Conservation (phyloP, 1,140 invertebrate species). For the Drosophila nigromelanica region DNA sequence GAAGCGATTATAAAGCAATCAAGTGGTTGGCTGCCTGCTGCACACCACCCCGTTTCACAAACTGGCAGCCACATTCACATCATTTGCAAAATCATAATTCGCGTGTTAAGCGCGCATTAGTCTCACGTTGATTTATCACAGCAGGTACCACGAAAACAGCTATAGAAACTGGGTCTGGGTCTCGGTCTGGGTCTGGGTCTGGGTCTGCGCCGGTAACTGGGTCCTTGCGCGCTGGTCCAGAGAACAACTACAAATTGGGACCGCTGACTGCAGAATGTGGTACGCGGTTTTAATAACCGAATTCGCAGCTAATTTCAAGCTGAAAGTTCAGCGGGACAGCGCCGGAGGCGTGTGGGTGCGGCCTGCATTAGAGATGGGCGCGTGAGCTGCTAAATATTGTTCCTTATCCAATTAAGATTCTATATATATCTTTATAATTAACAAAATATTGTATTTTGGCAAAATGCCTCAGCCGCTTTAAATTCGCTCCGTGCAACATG, state of each 20-base stretch:
- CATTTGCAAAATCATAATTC: conserved; percentile 83
- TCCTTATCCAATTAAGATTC: conserved; percentile 19
- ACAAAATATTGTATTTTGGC: neutral
- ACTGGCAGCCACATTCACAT: conserved; percentile 55
- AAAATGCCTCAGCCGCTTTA: neutral
- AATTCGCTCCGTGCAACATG: neutral
- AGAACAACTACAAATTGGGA: conserved; percentile 35
- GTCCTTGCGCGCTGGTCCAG: conserved; percentile 37
- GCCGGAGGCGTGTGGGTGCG: conserved; percentile 49
- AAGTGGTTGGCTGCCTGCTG: conserved; percentile 31
- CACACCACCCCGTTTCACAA: neutral
- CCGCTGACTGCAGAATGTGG: conserved; percentile 25
- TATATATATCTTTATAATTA: too few relatives aligned
- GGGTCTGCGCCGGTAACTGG: conserved; percentile 51
- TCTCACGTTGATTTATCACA: conserved; percentile 83
- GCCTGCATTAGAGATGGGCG: conserved; percentile 27
- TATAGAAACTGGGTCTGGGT: conserved; percentile 71
- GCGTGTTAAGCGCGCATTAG: conserved; percentile 82
- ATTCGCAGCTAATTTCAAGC: conserved; percentile 67
- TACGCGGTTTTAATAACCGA: conserved; percentile 75
- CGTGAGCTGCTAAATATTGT: neutral
- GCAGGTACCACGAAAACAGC: conserved; percentile 57
- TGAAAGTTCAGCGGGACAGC: conserved; percentile 45
- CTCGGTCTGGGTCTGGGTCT: conserved; percentile 32
- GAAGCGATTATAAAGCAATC: conserved; percentile 80